These are phyloP conservation scores for Ardeotis arabs DNA, from an alignment of 2,113 vertebrate species.

Conservation along the genomic window DNA sequence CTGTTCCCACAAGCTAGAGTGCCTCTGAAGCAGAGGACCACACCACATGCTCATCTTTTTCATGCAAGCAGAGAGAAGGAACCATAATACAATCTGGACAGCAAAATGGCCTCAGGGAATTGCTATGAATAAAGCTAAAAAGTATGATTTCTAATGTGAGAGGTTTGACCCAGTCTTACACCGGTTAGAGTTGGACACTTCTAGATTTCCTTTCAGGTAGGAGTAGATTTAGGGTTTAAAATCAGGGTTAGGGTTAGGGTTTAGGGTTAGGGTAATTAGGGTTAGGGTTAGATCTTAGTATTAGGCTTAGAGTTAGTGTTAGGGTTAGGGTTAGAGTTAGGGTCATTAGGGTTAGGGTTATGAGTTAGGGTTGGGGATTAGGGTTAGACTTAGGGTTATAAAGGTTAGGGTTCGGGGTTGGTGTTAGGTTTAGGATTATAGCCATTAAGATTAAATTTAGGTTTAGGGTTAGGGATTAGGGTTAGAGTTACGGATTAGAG, in stretches of 20 bases:
- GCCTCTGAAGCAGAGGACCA: background rate
- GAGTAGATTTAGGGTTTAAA: background rate
- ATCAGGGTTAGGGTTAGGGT: background rate
- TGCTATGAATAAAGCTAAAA: background rate
- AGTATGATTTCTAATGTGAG: background rate
- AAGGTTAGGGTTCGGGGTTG: background rate
- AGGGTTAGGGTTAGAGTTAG: background rate
- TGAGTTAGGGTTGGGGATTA: background rate
- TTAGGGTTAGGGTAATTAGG: background rate
- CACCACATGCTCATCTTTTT: rapidly evolving
- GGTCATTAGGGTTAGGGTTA: background rate
- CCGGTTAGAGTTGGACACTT: background rate
- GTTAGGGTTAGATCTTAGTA: background rate
- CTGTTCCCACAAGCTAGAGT: background rate
- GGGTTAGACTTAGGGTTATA: background rate
- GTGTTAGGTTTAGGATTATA: background rate
- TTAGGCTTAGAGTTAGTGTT: background rate
- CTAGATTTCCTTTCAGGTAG: background rate
- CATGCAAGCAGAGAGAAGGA: background rate
- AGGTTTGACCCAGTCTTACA: background rate
- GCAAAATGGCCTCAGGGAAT: background rate
- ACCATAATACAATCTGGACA: background rate
- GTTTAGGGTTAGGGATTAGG: background rate
- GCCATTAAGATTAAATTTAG: background rate
- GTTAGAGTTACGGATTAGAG: background rate